Percentiles rank a stretch among this genome's conserved stretches.
Conservation (phyloP, 2,797 vertebrate species). For the Halcyon badia region DNA sequence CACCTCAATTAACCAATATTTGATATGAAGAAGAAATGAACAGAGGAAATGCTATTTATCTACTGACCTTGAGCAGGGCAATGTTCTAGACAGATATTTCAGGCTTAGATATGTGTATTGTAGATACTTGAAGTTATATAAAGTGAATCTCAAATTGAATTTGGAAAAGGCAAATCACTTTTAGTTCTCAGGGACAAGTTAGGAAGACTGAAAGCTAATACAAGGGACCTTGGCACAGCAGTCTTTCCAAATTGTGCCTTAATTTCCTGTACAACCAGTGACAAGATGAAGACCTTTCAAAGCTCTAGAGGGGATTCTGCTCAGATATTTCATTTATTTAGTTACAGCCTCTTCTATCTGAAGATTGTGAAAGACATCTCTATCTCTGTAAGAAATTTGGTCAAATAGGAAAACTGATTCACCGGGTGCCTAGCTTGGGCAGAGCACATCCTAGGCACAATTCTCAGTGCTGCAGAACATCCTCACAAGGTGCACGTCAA, state of each 20-base stretch:
- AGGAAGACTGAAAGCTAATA: not conserved
- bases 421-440: not conserved
- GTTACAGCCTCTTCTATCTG: not conserved
- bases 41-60: not conserved
- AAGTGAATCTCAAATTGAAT: not conserved
- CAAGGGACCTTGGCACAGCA: not conserved
- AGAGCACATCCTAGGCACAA: rapidly evolving
- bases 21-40: not conserved
- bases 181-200: not conserved
- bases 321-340: not conserved
- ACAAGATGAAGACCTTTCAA: not conserved
- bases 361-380: not conserved
- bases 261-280: not conserved
- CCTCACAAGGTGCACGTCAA: not conserved
- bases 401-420: not conserved
- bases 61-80: not conserved
- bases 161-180: not conserved
- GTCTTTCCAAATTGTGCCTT: not conserved
- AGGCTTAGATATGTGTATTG: not conserved
- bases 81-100: not conserved
- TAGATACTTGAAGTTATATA: not conserved
- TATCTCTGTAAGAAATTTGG: not conserved
- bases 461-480: not conserved
- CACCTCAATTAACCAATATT: not conserved
- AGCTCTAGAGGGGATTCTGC: not conserved